Percentiles rank a stretch among this genome's conserved stretches.
phyloP scores from a whole-genome alignment of 2,113 vertebrate species.

The Megaptera novaeangliae region DNA sequence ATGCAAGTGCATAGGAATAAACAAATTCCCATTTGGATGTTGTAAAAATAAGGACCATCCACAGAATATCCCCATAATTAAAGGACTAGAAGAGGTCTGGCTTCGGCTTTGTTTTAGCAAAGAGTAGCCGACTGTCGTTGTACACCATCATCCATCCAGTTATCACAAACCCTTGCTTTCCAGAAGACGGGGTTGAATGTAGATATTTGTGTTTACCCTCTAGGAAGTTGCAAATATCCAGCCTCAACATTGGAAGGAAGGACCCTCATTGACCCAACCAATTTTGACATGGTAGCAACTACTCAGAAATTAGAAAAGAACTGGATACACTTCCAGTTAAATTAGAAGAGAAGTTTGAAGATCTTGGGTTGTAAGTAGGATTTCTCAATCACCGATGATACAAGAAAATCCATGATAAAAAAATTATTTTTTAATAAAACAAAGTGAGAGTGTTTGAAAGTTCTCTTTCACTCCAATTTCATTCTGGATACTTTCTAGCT shows the following conservation, averaged over 20 bases:
- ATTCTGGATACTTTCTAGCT: neutral
- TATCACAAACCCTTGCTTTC: neutral
- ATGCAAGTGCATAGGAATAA: neutral
- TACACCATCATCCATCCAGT: neutral
- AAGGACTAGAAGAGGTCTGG: neutral
- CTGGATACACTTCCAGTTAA: neutral
- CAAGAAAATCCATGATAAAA: neutral
- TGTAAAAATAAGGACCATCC: neutral
- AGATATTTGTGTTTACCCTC: neutral
- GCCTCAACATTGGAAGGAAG: neutral
- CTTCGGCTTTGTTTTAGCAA: neutral
- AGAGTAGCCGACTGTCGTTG: neutral
- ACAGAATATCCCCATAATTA: neutral
- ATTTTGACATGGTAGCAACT: neutral
- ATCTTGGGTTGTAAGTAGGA: neutral
- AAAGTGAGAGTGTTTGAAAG: neutral
- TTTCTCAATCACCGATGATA: neutral
- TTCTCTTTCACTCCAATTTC: neutral
- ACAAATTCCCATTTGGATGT: neutral
- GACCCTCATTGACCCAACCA: accelerated
- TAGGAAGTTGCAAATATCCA: neutral
- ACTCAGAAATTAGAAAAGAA: neutral
- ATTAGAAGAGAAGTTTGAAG: neutral
- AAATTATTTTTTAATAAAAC: neutral
- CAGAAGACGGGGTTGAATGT: neutral